Conservation (phyloP, 2,888 invertebrate genomes). For the Creontiades dilutus region DNA sequence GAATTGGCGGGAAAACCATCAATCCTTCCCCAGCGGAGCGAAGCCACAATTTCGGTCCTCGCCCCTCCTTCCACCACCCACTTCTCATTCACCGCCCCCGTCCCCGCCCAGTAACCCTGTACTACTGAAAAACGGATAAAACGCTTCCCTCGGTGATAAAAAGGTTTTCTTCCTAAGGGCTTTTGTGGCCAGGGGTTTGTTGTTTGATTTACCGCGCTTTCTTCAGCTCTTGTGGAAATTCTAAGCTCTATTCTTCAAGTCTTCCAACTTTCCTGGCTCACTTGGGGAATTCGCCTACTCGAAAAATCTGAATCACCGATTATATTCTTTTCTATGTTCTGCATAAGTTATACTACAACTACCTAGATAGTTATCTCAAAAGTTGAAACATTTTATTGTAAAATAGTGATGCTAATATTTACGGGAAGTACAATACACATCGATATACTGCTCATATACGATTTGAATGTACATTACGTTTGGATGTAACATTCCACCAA, state of each 20-base stretch:
- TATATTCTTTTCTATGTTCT: too few species aligned
- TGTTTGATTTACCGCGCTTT: slow-evolving; percentile 56
- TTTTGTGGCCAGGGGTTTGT: slow-evolving; percentile 43
- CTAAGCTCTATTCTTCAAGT: neutral
- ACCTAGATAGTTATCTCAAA: too few species aligned
- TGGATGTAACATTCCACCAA: too few species aligned
- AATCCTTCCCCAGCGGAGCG: neutral
- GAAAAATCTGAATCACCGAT: neutral
- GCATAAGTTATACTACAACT: too few species aligned
- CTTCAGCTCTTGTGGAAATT: neutral
- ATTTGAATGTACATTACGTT: too few species aligned
- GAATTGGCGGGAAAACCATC: slow-evolving; percentile 27
- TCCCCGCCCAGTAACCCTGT: neutral
- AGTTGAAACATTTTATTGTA: too few species aligned
- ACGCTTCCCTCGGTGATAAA: slow-evolving; percentile 38
- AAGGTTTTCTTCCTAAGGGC: slow-evolving; percentile 41
- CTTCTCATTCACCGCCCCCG: neutral
- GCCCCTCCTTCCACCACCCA: neutral
- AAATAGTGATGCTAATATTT: too few species aligned
- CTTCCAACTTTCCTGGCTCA: neutral
- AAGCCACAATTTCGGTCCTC: neutral
- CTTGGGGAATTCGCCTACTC: neutral
- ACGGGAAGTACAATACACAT: too few species aligned
- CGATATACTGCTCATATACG: too few species aligned
- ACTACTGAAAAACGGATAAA: slow-evolving; percentile 27